phyloP scores from a whole-genome alignment of 2,888 invertebrate genomes.

The Lithophane ornitopus region DNA sequence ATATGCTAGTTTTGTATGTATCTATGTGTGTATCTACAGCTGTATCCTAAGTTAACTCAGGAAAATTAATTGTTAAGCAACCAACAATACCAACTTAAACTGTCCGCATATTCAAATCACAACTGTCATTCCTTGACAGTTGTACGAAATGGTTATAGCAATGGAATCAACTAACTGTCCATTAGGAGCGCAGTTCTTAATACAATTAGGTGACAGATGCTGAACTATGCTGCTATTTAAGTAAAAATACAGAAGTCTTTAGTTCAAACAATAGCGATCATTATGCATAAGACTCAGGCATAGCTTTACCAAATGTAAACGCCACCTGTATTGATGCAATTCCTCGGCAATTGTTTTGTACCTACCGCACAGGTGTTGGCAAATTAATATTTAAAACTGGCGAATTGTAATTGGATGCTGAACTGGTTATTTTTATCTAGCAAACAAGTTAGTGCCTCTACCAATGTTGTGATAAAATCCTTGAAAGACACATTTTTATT shows the following conservation, averaged over 20 bases:
- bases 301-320: constrained; percentile 9
- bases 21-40: not conserved
- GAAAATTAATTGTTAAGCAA: not conserved
- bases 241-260: not conserved
- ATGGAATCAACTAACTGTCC: too few species aligned
- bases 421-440: constrained; percentile 45
- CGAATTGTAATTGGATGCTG: constrained; percentile 29
- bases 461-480: constrained; percentile 11
- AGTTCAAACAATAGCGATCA: not conserved
- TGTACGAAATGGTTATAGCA: not conserved
- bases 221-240: not conserved
- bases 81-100: too few species aligned
- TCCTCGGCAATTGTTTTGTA: constrained; percentile 37
- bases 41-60: not conserved
- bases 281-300: not conserved
- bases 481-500: constrained; percentile 18
- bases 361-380: constrained; percentile 32
- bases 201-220: not conserved
- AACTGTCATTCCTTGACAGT: not conserved
- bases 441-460: constrained; percentile 14
- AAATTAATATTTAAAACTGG: constrained; percentile 33
- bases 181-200: not conserved
- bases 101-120: not conserved
- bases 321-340: constrained; percentile 28
- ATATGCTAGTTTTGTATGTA: too few species aligned